Base-by-base conservation (phyloP, 2,113 vertebrate species). In the Balaeniceps rex region DNA sequence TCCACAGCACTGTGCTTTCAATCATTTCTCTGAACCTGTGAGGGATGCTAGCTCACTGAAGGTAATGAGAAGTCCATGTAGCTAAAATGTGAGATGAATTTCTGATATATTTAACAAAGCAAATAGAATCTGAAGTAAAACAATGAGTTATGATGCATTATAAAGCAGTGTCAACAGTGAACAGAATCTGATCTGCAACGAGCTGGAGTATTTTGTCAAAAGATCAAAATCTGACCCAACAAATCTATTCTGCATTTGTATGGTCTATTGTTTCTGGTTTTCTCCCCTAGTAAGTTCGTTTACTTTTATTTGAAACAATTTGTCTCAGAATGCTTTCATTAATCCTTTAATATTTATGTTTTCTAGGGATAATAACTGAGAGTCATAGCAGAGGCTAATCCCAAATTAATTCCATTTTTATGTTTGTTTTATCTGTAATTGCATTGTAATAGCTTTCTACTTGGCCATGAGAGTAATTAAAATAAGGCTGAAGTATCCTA, bases 311-410 rank as follows among this genome's bases (percentile, higher is more conserved):
- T 95, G 88, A 51, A 90, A 81, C 46, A 86, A 76, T 88, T 96
- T 87, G 57, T 87, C 64, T 80, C 72, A 81, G 64, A 94, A 95
- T 81, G 22, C 23, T 83, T 87, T 54, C 55, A 94, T 78, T 89
- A 95, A 81, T 94, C 57, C 36, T 96, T 94, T 65, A 91, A 80
- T 94, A 97, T 91, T 80, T 91, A 88, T 87, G 57, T 89, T 97
- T 93, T 85, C 58, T 74, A 63, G 54, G 51, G 78, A 65, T 92
- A 96, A 93, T 66, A 77, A 75, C 36, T 40, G 29, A 92, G 81
- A 93, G 60, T 87, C 81, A 81, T 66, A 90, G 52, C 23, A 93
- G 76, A 83, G 38, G 17, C 70, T 95, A 96, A 90, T 91, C 75
- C 91, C 87, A 91, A 96, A 92, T 71, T 87, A 91, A 84, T 95